Evolutionary conservation across 2,113 vertebrate genomes (phyloP).

Genomic region (Anguilla japonica): DNA sequence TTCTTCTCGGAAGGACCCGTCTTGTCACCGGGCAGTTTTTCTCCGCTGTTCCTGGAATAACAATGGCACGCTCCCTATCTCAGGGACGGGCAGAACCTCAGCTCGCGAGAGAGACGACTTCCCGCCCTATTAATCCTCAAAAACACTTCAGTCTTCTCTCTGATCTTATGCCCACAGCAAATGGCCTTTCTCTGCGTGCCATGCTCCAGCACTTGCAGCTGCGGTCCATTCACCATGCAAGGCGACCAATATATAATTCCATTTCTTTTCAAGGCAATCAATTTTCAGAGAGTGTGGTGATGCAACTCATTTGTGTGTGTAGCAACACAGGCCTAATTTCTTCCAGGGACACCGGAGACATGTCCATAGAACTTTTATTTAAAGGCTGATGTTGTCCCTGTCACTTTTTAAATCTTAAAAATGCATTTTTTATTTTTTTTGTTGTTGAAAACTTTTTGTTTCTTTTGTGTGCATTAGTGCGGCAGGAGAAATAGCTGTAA

Average conservation of each 20-base stretch:
- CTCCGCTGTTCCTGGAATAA: neutral
- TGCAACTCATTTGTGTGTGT: no score
- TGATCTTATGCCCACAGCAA: neutral
- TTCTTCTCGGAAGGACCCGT: conserved; percentile 9
- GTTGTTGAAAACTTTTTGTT: no score
- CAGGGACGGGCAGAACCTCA: neutral
- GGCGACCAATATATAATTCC: neutral
- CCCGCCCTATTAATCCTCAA: neutral
- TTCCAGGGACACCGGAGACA: no score
- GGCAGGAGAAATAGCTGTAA: no score
- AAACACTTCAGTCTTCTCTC: neutral
- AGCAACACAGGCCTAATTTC: no score
- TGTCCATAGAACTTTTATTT: no score
- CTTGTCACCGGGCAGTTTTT: neutral
- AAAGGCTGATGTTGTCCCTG: no score
- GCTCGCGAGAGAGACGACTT: neutral
- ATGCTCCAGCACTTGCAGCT: neutral
- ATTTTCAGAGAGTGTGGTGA: no score
- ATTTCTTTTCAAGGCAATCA: neutral
- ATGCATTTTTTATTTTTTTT: no score
- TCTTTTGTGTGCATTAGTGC: no score
- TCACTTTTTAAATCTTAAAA: no score
- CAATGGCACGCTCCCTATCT: neutral
- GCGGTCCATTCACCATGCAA: neutral
- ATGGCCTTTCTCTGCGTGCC: neutral